Percentiles rank a stretch among this genome's conserved stretches.
Conservation (phyloP, 2,888 invertebrate genomes). For the Rotaria magnacalcarata region DNA sequence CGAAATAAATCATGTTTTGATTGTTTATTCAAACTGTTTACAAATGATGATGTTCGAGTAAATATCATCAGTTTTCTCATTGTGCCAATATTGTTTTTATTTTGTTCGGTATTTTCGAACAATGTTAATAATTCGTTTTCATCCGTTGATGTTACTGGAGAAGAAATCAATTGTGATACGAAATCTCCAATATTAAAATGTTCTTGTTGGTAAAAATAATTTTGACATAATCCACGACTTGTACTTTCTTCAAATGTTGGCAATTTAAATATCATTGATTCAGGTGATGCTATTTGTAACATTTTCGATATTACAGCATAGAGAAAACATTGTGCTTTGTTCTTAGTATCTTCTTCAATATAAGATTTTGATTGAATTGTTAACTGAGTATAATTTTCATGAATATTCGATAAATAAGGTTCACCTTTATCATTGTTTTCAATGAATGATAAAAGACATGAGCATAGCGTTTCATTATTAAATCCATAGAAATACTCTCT, state of each 20-base stretch:
- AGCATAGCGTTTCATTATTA: neutral
- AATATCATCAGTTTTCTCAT: neutral
- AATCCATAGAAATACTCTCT: neutral
- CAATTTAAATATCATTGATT: neutral
- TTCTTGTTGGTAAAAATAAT: conserved; percentile 22
- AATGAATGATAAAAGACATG: neutral
- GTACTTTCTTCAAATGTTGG: neutral
- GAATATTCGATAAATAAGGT: neutral
- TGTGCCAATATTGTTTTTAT: neutral
- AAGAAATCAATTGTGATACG: neutral
- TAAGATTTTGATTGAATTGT: neutral
- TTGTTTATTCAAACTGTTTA: neutral
- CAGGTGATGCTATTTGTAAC: neutral
- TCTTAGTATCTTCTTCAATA: neutral
- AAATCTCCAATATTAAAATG: neutral
- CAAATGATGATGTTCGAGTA: neutral
- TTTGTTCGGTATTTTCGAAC: neutral
- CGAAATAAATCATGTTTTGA: neutral
- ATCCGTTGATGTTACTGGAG: neutral
- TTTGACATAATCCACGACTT: neutral
- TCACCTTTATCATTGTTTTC: neutral
- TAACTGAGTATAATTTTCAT: neutral
- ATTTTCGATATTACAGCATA: neutral
- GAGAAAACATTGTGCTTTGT: neutral
- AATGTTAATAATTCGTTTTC: neutral